Base-by-base conservation (phyloP, 2,113 vertebrate species). In the Eidolon helvum region DNA sequence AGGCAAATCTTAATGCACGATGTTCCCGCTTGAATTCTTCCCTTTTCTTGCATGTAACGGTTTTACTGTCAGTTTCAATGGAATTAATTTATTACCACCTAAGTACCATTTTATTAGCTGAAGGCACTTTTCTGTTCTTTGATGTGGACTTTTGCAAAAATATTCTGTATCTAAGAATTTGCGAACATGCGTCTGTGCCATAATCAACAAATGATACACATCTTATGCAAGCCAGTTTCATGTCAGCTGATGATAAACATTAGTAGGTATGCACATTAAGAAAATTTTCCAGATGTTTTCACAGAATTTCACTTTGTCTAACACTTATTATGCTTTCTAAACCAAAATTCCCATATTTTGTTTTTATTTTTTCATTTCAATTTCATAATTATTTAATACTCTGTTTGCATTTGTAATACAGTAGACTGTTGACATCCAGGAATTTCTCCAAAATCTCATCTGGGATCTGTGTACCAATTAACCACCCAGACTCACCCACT, bases 31-130 rank as follows among this genome's bases (percentile, higher is more conserved):
- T 98, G 98, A 98, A 98, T 98, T 98, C 98, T 96, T 94, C 98
- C 96, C 98, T 98, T 99, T 98, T 98, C 98, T 98, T 99, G 99
- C 99, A 99, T 99, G 99, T 99, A 98, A 99, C 99, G 99, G 99
- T 97, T 99, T 99, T 99, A 99, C 97, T 99, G 99, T 99, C 35
- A 84, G 97, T 99, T 99, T 99, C 99, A 99, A 97, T 99, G 98
- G 97, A 95, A 98, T 99, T 99, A 99, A 99, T 99, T 99, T 99
- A 99, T 99, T 99, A 99, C 98, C 99, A 99, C 98, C 99, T 99
- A 99, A 98, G 97, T 98, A 98, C 98, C 95, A 93, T 97, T 97
- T 96, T 97, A 78, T 87, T 98, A 77, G 95, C 93, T 99, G 97
- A 96, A 96, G 97, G 97, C 97, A 98, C 98, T 99, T 99, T 99